These are phyloP conservation scores for Sussaba pulchella DNA, from an alignment of 2,888 invertebrate genomes.

Conservation along the genomic window DNA sequence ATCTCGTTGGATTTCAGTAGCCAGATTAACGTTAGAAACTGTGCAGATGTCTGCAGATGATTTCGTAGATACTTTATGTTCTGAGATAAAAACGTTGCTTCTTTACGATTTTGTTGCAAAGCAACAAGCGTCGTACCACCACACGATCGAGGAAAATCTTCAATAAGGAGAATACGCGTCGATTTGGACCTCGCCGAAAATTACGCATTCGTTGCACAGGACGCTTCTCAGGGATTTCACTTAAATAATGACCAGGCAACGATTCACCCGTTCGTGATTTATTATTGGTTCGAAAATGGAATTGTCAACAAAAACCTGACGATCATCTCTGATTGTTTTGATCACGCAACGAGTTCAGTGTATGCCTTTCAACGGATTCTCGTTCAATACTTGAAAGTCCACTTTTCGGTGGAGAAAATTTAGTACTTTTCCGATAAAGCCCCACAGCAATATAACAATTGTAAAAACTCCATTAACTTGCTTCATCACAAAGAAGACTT, in stretches of 20 bases:
- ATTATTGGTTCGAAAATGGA: background rate
- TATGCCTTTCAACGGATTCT: constrained; percentile 9
- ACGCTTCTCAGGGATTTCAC: no score
- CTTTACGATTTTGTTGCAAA: background rate
- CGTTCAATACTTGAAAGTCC: background rate
- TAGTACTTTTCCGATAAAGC: no score
- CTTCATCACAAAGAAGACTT: no score
- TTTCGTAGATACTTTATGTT: no score
- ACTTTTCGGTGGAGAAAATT: no score
- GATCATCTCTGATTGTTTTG: background rate
- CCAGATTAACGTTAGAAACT: no score
- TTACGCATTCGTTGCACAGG: no score
- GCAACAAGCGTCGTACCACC: background rate
- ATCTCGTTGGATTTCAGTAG: constrained; percentile 11
- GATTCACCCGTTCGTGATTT: background rate
- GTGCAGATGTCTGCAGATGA: no score
- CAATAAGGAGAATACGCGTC: background rate
- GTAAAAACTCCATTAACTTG: no score
- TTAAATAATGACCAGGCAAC: constrained; percentile 1
- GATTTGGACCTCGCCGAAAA: background rate
- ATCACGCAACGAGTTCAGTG: background rate
- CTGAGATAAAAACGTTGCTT: no score
- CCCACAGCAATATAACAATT: no score
- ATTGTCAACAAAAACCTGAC: background rate
- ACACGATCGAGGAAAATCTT: background rate